phyloP scores from a whole-genome alignment of 2,888 invertebrate genomes.

The Romanomermis culicivorax region DNA sequence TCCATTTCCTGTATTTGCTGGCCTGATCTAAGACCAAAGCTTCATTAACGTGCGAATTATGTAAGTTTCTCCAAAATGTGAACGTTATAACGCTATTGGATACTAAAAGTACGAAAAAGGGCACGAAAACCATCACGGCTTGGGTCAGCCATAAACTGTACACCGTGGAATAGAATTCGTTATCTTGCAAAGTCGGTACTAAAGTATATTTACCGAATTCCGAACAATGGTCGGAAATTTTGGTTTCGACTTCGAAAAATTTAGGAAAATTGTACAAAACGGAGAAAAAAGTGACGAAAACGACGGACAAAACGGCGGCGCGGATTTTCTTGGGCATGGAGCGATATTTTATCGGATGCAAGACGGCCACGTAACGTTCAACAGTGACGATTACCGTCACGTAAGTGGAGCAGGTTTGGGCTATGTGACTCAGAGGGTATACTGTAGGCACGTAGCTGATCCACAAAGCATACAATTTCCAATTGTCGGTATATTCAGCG shows the following conservation, averaged over 20 bases:
- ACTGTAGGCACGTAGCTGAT: slow-evolving; percentile 9
- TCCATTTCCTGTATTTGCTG: not conserved
- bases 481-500: slow-evolving; percentile 3
- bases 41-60: too few species aligned
- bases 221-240: not conserved
- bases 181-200: slow-evolving; percentile 20
- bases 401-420: slow-evolving; percentile 16
- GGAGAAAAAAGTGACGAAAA: not conserved
- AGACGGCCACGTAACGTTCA: slow-evolving; percentile 23
- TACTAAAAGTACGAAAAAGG: slow-evolving; percentile 62
- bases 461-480: slow-evolving; percentile 4
- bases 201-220: not conserved
- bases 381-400: slow-evolving; percentile 21
- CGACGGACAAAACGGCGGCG: not conserved
- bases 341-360: slow-evolving; percentile 14
- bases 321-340: not conserved
- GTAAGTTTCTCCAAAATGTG: slow-evolving; percentile 62
- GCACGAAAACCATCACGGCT: slow-evolving; percentile 74
- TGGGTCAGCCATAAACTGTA: slow-evolving; percentile 88
- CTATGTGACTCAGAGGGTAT: slow-evolving; percentile 23
- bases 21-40: slow-evolving; percentile 33
- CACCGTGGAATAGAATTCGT: slow-evolving; percentile 37
- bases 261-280: not conserved
- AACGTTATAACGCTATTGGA: slow-evolving; percentile 80
- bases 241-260: slow-evolving; percentile 2